A percentile compares a stretch with the other conserved stretches of the same genome.
phyloP scores from a whole-genome alignment of 2,888 invertebrate species.

The Dendrolimus pini region DNA sequence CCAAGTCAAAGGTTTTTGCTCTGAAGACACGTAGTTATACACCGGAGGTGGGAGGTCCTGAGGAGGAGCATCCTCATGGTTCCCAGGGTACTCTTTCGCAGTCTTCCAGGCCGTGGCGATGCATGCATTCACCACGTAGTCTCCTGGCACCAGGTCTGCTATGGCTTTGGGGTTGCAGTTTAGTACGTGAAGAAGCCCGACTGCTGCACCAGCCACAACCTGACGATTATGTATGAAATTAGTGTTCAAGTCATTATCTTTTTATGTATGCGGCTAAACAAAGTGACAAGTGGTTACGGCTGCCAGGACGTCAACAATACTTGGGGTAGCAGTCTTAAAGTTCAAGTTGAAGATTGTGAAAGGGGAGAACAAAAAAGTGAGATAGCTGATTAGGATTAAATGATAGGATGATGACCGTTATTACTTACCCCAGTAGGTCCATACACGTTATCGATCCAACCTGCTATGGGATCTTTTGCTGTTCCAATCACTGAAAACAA shows the following conservation, averaged over 20 bases:
- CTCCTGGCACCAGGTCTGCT: slow-evolving; percentile 88
- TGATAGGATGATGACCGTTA: too few relatives aligned
- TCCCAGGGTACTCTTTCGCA: slow-evolving; percentile 51
- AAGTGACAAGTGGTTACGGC: too few relatives aligned
- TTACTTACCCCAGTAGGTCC: slow-evolving; percentile 79
- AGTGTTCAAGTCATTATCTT: not conserved
- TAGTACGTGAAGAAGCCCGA: slow-evolving; percentile 83
- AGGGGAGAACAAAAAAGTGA: too few relatives aligned
- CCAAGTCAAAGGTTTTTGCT: slow-evolving; percentile 87
- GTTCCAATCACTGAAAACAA: slow-evolving; percentile 68
- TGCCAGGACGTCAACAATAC: too few relatives aligned
- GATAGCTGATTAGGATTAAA: too few relatives aligned
- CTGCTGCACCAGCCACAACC: slow-evolving; percentile 78
- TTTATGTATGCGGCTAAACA: too few relatives aligned
- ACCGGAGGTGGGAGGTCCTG: slow-evolving; percentile 71
- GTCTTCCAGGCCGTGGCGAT: slow-evolving; percentile 82
- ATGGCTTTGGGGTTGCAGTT: slow-evolving; percentile 78
- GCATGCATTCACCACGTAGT: slow-evolving; percentile 84
- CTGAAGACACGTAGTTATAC: slow-evolving; percentile 90
- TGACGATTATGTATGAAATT: slow-evolving; percentile 26
- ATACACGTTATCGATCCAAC: slow-evolving; percentile 87
- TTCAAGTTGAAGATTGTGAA: too few relatives aligned
- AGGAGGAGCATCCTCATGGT: slow-evolving; percentile 51
- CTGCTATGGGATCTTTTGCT: slow-evolving; percentile 74
- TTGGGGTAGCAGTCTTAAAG: too few relatives aligned